Evolutionary conservation across 1,140 invertebrate species (phyloP).

Genomic region (Drosophila ironensis): DNA sequence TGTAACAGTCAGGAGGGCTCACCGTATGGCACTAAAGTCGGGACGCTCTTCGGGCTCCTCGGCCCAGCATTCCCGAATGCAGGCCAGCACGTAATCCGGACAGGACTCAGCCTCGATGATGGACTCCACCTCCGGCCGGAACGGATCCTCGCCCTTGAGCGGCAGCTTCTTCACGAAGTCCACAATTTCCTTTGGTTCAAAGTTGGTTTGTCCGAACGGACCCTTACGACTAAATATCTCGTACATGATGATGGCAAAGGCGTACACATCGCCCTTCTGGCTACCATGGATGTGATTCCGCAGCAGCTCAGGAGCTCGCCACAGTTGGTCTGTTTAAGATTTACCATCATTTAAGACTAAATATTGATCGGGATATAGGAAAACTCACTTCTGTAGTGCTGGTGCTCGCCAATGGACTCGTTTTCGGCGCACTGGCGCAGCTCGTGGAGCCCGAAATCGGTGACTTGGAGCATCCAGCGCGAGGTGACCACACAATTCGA

Average conservation of each 20-base stretch:
- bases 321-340: conserved; percentile 95
- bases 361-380: too few species aligned
- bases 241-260: conserved; percentile 97
- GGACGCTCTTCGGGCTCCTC: conserved; percentile 91
- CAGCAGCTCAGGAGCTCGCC: conserved; percentile 97
- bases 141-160: conserved; percentile 85
- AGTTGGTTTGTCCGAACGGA: conserved; percentile 90
- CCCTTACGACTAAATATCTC: conserved; percentile 95
- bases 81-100: conserved; percentile 89
- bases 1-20: background rate
- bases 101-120: conserved; percentile 86
- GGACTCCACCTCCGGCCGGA: conserved; percentile 89
- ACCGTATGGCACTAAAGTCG: conserved; percentile 90
- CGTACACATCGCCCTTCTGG: conserved; percentile 96
- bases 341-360: too few species aligned
- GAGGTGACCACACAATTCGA: conserved; percentile 97
- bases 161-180: conserved; percentile 88
- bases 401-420: conserved; percentile 93
- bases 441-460: conserved; percentile 96
- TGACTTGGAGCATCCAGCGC: conserved; percentile 95
- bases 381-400: conserved; percentile 92
- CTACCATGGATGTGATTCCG: conserved; percentile 88
- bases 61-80: conserved; percentile 93
- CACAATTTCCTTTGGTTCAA: conserved; percentile 94
- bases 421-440: conserved; percentile 91